Percentiles rank a stretch among this genome's conserved stretches.
phyloP scores from a whole-genome alignment of 2,888 invertebrate genomes.

The Acronicta psi region DNA sequence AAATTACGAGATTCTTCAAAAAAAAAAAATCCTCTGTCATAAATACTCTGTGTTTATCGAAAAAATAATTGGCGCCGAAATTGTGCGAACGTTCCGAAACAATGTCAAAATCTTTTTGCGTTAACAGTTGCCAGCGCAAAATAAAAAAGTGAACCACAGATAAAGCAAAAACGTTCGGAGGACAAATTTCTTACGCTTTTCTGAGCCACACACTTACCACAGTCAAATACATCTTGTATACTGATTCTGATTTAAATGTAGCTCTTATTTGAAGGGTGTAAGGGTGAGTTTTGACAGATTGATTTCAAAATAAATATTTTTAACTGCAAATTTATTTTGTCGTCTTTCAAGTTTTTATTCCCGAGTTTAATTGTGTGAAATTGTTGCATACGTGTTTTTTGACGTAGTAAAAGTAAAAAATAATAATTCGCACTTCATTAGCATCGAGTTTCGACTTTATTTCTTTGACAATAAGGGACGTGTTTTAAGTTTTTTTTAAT shows the following conservation, averaged over 20 bases:
- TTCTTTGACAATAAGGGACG: not conserved
- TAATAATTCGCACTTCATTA: slow-evolving; percentile 5
- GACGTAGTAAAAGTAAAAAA: slow-evolving; percentile 51
- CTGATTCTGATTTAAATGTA: not conserved
- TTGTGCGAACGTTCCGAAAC: slow-evolving; percentile 74
- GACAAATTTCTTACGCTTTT: slow-evolving; percentile 87
- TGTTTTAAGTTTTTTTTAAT: not conserved
- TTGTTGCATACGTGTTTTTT: slow-evolving; percentile 81
- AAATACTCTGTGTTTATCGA: slow-evolving; percentile 63
- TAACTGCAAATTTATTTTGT: slow-evolving; percentile 51
- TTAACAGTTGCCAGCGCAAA: slow-evolving; percentile 74
- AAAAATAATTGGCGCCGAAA: slow-evolving; percentile 84
- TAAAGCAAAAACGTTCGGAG: slow-evolving; percentile 67
- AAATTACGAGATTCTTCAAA: no score
- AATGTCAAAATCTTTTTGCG: slow-evolving; percentile 85
- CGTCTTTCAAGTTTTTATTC: slow-evolving; percentile 73
- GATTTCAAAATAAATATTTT: slow-evolving; percentile 24
- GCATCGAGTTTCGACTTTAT: slow-evolving; percentile 23
- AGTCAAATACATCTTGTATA: not conserved
- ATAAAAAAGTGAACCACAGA: slow-evolving; percentile 65
- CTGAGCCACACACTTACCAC: slow-evolving; percentile 65
- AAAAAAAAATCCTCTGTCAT: slow-evolving; percentile 9
- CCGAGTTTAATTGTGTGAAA: slow-evolving; percentile 83
- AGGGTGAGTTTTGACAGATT: slow-evolving; percentile 12
- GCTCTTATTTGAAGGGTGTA: not conserved